Conservation (phyloP, 2,888 invertebrate species). For the Microplitis manilae region DNA sequence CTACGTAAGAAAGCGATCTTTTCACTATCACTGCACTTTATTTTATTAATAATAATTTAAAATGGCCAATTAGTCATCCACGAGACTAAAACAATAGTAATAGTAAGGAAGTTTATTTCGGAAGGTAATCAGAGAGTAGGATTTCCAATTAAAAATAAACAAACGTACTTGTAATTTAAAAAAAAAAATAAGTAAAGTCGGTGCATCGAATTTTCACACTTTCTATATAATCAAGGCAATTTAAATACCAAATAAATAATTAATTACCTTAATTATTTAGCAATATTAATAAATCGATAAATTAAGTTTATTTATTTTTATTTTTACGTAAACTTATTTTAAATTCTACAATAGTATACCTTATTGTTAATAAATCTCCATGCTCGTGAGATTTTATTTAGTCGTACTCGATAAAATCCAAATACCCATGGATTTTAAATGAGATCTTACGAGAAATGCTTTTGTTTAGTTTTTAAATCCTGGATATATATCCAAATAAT, state of each 20-base stretch:
- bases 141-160: too few species aligned
- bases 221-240: slow-evolving; percentile 23
- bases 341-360: slow-evolving; percentile 8
- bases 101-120: too few species aligned
- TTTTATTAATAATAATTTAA: not conserved
- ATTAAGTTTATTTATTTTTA: slow-evolving; percentile 9
- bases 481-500: not conserved
- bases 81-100: not conserved
- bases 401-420: slow-evolving; percentile 14
- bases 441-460: slow-evolving; percentile 20
- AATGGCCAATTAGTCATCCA: slow-evolving; percentile 1
- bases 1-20: slow-evolving; percentile 55
- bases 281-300: not conserved
- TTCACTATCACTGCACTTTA: slow-evolving; percentile 14
- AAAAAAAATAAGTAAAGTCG: not conserved
- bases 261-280: too few species aligned
- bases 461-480: slow-evolving; percentile 3
- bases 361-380: too few species aligned
- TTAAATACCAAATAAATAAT: not conserved
- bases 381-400: slow-evolving; percentile 7
- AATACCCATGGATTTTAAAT: not conserved
- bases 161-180: too few species aligned
- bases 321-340: slow-evolving; percentile 6
- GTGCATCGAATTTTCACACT: slow-evolving; percentile 21
- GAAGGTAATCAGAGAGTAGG: too few species aligned